Evolutionary conservation across 1,140 invertebrate species (phyloP).

Genomic region (Melanaphis sacchari): DNA sequence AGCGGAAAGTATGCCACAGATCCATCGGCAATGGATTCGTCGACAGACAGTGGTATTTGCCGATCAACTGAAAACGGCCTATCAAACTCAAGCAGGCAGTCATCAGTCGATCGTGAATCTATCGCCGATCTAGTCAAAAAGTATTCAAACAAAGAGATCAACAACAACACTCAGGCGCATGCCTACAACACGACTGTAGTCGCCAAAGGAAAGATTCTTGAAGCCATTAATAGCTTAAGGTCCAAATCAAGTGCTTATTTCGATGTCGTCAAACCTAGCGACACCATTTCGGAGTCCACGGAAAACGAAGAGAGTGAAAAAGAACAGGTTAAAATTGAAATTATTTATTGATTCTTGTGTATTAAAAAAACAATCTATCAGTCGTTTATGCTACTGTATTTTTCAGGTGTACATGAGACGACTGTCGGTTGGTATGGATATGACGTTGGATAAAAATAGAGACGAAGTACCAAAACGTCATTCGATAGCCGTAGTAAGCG

Average conservation of each 20-base stretch:
- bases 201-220: conserved; percentile 50
- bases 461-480: conserved; percentile 46
- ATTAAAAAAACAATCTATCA: neutral
- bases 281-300: neutral
- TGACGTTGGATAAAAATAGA: neutral
- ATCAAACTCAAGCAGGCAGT: conserved; percentile 35
- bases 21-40: conserved; percentile 68
- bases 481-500: conserved; percentile 46
- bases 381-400: neutral
- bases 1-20: neutral
- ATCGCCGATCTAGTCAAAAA: conserved; percentile 52
- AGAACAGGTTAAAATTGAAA: neutral
- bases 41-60: conserved; percentile 76
- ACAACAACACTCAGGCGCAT: conserved; percentile 1
- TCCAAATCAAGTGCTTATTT: conserved; percentile 40
- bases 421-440: conserved; percentile 18
- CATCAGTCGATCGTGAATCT: conserved; percentile 42
- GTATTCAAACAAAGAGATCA: conserved; percentile 29
- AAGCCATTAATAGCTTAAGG: conserved; percentile 51
- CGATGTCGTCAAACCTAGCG: neutral
- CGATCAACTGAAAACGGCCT: conserved; percentile 65
- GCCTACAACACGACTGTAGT: conserved; percentile 40
- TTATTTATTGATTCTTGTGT: neutral
- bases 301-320: conserved; percentile 18
- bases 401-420: conserved; percentile 30